Evolutionary conservation across 2,888 invertebrate genomes (phyloP), one percentile per base, ranked within the genome.

Genomic region (Ganaspis brasiliensis): DNA sequence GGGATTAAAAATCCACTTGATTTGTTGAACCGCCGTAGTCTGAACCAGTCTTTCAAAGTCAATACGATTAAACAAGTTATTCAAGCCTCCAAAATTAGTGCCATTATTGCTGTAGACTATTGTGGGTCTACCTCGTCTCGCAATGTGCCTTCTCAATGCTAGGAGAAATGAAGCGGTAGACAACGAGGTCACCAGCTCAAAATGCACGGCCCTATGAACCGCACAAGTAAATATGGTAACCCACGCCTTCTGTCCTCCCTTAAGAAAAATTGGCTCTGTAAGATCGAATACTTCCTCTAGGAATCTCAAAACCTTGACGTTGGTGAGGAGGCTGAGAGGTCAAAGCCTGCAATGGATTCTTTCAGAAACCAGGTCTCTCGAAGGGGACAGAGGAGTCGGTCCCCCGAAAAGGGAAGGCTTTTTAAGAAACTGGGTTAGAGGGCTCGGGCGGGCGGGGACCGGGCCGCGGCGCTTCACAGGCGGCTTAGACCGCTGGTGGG

Each of bases 281-380:
- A 89, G 81, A 79, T 89, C 89, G 8, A n/a, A n/a, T n/a, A 89
- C 76, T 2, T 87, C 89, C 0, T 75, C 63, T n/a, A n/a, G n/a
- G n/a, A n/a, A 79, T 72, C 71, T 81, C 77, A 71, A 78, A 77
- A 37, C 73, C 59, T 6, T n/a, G n/a, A n/a, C n/a, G n/a, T n/a
- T n/a, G n/a, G n/a, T n/a, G n/a, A n/a, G n/a, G n/a, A n/a, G n/a
- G n/a, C n/a, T n/a, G n/a, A n/a, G n/a, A n/a, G n/a, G n/a, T n/a
- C n/a, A n/a, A n/a, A n/a, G n/a, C n/a, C n/a, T n/a, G n/a, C n/a
- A n/a, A n/a, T n/a, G n/a, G n/a, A n/a, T n/a, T n/a, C n/a, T n/a
- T n/a, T n/a, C n/a, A n/a, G n/a, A n/a, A n/a, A n/a, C n/a, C n/a
- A n/a, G n/a, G n/a, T n/a, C n/a, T n/a, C n/a, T n/a, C n/a, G n/a